Evolutionary conservation across 2,113 vertebrate genomes (phyloP), one percentile per base, ranked within the genome.

Genomic region (Tautogolabrus adspersus): DNA sequence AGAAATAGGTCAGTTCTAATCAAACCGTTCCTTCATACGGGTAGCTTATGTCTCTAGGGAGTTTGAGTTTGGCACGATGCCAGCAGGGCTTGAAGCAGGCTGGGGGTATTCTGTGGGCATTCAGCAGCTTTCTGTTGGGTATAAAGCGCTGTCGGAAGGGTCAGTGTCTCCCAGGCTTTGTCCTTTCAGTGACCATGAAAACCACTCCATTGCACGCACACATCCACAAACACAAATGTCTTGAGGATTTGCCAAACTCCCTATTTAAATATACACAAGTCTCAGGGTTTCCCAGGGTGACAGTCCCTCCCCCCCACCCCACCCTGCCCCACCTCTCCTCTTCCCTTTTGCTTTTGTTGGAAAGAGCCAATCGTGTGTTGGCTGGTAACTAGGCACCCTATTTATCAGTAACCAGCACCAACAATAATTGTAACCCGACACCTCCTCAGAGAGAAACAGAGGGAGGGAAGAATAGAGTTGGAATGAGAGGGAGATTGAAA

Each of bases 331-430:
- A 62, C 60, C 34, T n/a, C 5, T 7, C 11, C 46, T 19, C 15
- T 11, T 34, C 59, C 57, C 62, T 55, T 62, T 66, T 71, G 51
- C 89, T 87, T 26, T 91, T 91, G 89, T 93, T 91, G 73, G 82
- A 91, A 87, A 59, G 85, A 89, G 66, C 91, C 92, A 92, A 92
- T 91, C 74, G 68, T 72, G 88, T 11, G 60, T 83, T 19, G 63
- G 85, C 79, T 87, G 85, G 92, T 91, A 91, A 91, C 92, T 82
- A 89, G 87, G 92, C 92, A 92, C 90, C 91, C 91, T 92, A 91
- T 92, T 92, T 92, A 92, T 93, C 92, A 90, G 92, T 93, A 89
- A 91, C 92, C 84, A 85, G 88, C 75, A 85, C 86, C 87, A 86
- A 93, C 92, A 93, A 93, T 91, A 89, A 91, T 64, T 85, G 91